Conservation (phyloP, 2,888 invertebrate species). For the Idaea aversata region DNA sequence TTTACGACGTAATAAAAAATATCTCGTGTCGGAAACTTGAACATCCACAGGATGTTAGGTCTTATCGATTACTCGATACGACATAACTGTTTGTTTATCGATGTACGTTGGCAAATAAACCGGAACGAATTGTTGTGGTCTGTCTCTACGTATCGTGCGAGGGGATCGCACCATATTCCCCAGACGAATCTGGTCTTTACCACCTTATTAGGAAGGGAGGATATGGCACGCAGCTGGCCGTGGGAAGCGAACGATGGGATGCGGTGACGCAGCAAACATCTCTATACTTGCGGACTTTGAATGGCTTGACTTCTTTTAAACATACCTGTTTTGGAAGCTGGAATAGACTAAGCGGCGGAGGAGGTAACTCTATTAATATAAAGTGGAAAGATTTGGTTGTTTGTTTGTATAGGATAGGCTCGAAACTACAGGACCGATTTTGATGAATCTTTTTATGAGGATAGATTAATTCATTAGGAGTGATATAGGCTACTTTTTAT, state of each 20-base stretch:
- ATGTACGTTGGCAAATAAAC: conserved; percentile 53
- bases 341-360: not conserved
- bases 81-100: conserved; percentile 37
- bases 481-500: too few relatives aligned
- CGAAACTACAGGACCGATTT: too few relatives aligned
- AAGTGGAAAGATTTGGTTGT: too few relatives aligned
- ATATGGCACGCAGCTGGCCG: conserved; percentile 36
- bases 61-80: conserved; percentile 33
- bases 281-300: conserved; percentile 31
- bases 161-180: conserved; percentile 16
- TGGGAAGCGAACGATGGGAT: conserved; percentile 42
- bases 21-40: conserved; percentile 17
- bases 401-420: too few relatives aligned
- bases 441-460: too few relatives aligned
- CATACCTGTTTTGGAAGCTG: not conserved
- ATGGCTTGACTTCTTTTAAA: conserved; percentile 30
- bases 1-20: conserved; percentile 3
- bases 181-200: conserved; percentile 41
- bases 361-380: not conserved
- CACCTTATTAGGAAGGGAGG: conserved; percentile 30
- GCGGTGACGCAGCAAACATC: conserved; percentile 42
- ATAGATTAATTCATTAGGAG: too few relatives aligned
- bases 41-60: conserved; percentile 20
- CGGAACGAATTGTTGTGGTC: conserved; percentile 52
- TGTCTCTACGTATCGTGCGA: conserved; percentile 26